Conservation (phyloP, 1,140 invertebrate species). For the Yoshiicerus persimilis region DNA sequence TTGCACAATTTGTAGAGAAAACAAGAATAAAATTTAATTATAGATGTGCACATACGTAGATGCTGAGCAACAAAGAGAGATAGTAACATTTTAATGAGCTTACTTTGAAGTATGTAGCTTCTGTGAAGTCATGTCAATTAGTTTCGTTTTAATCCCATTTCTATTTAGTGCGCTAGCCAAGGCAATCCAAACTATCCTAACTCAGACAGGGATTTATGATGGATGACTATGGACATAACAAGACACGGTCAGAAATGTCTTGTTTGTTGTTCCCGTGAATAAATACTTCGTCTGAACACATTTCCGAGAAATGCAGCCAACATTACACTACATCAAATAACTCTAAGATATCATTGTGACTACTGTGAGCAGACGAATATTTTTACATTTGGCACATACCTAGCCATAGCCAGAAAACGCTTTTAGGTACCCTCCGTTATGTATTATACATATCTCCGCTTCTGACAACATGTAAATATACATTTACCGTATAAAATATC, state of each 20-base stretch:
- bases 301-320: neutral
- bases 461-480: no score
- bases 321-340: neutral
- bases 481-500: neutral
- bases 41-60: neutral
- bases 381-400: neutral
- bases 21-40: conserved; percentile 1
- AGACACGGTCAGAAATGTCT: neutral
- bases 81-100: neutral
- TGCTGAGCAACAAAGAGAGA: neutral
- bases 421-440: neutral
- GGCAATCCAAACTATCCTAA: neutral
- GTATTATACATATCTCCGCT: no score
- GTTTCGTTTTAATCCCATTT: neutral
- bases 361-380: neutral
- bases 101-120: neutral
- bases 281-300: neutral
- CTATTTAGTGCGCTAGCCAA: neutral
- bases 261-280: neutral
- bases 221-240: neutral
- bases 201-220: neutral
- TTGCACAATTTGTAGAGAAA: neutral
- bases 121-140: neutral
- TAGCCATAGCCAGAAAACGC: no score
- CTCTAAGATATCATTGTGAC: neutral